Evolutionary conservation across 2,888 invertebrate genomes (phyloP).

Genomic region (Villa cingulata): DNA sequence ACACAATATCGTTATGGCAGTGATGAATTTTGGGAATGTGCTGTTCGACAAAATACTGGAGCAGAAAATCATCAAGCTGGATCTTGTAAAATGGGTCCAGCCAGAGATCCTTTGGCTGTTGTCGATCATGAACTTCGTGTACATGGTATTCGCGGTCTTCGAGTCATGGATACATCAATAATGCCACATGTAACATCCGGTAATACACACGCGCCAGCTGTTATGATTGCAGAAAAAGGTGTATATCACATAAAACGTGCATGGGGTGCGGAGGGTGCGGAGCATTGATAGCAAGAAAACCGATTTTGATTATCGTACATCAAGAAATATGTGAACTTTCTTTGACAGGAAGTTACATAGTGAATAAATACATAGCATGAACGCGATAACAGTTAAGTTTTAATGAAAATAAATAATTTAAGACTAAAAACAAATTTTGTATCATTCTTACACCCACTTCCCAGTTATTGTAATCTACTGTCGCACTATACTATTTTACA

Average conservation of each 20-base stretch:
- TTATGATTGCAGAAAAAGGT: conserved; percentile 68
- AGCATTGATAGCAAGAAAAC: too few relatives aligned
- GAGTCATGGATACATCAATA: conserved; percentile 66
- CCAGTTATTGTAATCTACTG: too few relatives aligned
- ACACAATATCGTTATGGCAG: conserved; percentile 55
- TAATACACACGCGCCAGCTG: conserved; percentile 63
- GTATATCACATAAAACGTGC: conserved; percentile 30
- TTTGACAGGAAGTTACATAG: too few relatives aligned
- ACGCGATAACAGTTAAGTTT: neutral
- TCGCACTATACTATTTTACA: too few relatives aligned
- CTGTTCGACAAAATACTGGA: conserved; percentile 53
- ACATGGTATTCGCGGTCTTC: conserved; percentile 50
- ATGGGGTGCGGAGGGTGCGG: conserved; percentile 31
- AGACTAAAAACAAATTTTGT: too few relatives aligned
- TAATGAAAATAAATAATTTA: neutral
- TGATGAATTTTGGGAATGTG: conserved; percentile 65
- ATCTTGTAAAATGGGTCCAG: conserved; percentile 70
- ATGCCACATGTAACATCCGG: conserved; percentile 66
- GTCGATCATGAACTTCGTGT: conserved; percentile 50
- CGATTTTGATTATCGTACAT: neutral
- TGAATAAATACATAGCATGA: too few relatives aligned
- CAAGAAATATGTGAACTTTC: neutral
- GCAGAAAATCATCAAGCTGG: conserved; percentile 75
- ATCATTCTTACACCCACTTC: too few relatives aligned
- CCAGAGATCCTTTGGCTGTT: conserved; percentile 54